Percentiles rank a stretch among this genome's conserved stretches.
Evolutionary conservation across 2,888 invertebrate genomes (phyloP).

Genomic region (Bombylius discolor): DNA sequence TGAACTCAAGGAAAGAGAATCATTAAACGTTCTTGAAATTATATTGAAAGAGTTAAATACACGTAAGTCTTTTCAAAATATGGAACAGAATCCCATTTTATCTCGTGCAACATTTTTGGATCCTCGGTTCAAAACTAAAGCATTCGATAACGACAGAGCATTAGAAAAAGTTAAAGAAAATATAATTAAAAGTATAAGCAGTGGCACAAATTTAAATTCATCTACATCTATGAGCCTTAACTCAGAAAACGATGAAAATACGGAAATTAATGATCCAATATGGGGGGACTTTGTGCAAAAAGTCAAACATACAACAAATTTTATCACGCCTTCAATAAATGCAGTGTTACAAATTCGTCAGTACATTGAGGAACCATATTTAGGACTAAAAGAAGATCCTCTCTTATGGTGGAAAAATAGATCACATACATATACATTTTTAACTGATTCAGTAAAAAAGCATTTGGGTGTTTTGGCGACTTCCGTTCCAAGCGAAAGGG

Average conservation of each 20-base stretch:
- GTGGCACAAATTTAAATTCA: rapidly evolving
- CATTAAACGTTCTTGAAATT: no score
- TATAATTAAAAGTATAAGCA: no score
- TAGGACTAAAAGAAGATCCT: neutral
- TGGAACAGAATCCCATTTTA: no score
- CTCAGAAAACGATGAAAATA: no score
- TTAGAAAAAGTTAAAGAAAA: no score
- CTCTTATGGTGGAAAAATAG: neutral
- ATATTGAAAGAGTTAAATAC: no score
- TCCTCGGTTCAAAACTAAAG: neutral
- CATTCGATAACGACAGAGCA: no score
- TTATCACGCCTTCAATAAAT: neutral
- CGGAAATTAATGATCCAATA: no score
- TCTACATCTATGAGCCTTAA: rapidly evolving
- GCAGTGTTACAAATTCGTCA: neutral
- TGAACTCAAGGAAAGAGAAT: neutral
- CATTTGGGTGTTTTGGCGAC: neutral
- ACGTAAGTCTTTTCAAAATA: no score
- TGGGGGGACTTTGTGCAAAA: no score
- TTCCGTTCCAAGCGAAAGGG: slow-evolving; percentile 1
- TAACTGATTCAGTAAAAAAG: neutral
- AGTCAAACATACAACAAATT: neutral
- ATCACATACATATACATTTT: neutral
- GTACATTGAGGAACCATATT: neutral
- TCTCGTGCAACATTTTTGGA: no score